phyloP scores from a whole-genome alignment of 2,113 vertebrate genomes.

The Channa argus region DNA sequence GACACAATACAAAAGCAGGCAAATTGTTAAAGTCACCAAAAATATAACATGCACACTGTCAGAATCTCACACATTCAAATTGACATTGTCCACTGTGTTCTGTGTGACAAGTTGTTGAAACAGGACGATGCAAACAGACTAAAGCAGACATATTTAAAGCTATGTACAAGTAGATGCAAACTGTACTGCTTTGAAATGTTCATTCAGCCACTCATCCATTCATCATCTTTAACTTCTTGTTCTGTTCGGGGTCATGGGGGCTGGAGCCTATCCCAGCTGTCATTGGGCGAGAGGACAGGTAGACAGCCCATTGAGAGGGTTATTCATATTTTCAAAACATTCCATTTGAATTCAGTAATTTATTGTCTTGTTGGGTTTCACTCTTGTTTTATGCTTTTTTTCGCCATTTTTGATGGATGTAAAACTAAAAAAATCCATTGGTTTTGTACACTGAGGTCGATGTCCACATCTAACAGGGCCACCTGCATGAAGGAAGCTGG shows the following conservation, averaged over 20 bases:
- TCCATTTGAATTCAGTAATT: constrained; percentile 24
- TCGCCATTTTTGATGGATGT: neutral
- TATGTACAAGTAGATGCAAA: constrained; percentile 25
- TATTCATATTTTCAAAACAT: constrained; percentile 17
- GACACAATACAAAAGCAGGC: constrained; percentile 66
- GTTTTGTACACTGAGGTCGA: neutral
- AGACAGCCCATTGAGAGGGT: too few relatives aligned
- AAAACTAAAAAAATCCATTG: neutral
- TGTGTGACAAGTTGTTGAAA: neutral
- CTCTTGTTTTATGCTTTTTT: constrained; percentile 33
- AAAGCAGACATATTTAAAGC: constrained; percentile 18
- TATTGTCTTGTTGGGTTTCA: constrained; percentile 52
- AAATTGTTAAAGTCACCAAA: constrained; percentile 44
- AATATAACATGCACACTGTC: constrained; percentile 53
- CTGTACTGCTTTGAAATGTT: constrained; percentile 15
- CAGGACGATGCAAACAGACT: neutral
- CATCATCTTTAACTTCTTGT: too few relatives aligned
- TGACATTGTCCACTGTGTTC: neutral
- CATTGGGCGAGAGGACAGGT: too few relatives aligned
- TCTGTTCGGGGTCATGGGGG: too few relatives aligned
- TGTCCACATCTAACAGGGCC: neutral
- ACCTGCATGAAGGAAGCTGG: neutral
- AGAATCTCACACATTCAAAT: constrained; percentile 6
- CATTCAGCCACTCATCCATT: constrained; percentile 3
- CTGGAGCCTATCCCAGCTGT: too few relatives aligned